Evolutionary conservation across 2,888 invertebrate genomes (phyloP), one percentile per base, ranked within the genome.

Genomic region (Drosophila fulvimacula): DNA sequence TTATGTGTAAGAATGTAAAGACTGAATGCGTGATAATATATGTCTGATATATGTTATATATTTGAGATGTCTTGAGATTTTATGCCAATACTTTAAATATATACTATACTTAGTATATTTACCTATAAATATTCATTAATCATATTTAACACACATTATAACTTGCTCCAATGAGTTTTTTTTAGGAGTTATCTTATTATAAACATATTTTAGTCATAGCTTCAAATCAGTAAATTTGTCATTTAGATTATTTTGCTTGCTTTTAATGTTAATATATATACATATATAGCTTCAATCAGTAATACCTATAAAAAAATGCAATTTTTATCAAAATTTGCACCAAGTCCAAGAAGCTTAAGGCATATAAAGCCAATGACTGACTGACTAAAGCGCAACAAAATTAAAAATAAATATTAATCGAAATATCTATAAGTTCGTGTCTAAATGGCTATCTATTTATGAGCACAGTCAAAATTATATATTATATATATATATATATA

Each of bases 191-290:
- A 41, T 42, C 42, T 42, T 21, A 7, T 21, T 21, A 6, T 9
- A n/a, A n/a, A n/a, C 38, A 7, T 7, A 38, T 9, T 13, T 44
- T 10, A 44, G 44, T 44, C 44, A 44, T 2, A 5, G 10, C 0
- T n/a, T 10, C 7, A 10, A 46, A 46, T 46, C 46, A 27, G 27
- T n/a, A 46, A 46, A 46, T 44, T 44, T n/a, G n/a, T 24, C 21
- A 21, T 21, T 42, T 2, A 6, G 9, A 3, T 6, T 24, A 24
- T 1, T 44, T 15, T 46, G n/a, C 10, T n/a, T 46, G n/a, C 5
- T 46, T 21, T 27, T 24, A 15, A 15, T 9, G 9, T 13, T 10
- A 6, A 24, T 24, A n/a, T 21, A 19, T 2, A 15, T 39, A 17
- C 11, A 2, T 44, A 15, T 44, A 27, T n/a, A 21, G 44, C 27